A percentile compares a stretch with the other conserved stretches of the same genome.
These are phyloP conservation scores for Cylas formicarius DNA, from an alignment of 1,140 invertebrate species.

Conservation along the genomic window DNA sequence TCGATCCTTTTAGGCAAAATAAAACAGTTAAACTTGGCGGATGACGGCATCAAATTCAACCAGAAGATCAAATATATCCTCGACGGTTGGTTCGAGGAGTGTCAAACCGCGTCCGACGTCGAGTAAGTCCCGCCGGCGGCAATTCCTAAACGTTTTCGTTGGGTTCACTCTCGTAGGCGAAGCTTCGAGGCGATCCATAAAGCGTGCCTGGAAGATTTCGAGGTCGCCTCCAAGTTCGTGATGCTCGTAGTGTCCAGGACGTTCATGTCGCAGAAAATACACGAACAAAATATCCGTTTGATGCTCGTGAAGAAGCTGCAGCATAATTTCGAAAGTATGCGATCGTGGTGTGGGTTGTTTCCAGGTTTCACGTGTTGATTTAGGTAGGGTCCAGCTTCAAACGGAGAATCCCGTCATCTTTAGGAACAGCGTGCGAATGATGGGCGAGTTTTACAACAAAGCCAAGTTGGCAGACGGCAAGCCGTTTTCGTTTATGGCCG, in stretches of 20 bases:
- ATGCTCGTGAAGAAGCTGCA: constrained; percentile 25
- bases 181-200: constrained; percentile 24
- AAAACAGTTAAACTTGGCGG: constrained; percentile 25
- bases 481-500: constrained; percentile 25
- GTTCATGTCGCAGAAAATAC: constrained; percentile 24
- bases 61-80: constrained; percentile 34
- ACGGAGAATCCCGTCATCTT: constrained; percentile 20
- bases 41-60: constrained; percentile 37
- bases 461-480: constrained; percentile 22
- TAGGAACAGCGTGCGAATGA: constrained; percentile 27
- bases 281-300: constrained; percentile 22
- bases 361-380: constrained; percentile 7
- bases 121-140: constrained; percentile 26
- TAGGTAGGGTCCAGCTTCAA: constrained; percentile 19
- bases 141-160: not conserved
- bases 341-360: too few relatives aligned
- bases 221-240: constrained; percentile 24
- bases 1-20: constrained; percentile 25
- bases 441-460: constrained; percentile 32
- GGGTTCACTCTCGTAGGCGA: constrained; percentile 17
- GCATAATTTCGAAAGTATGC: constrained; percentile 24
- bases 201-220: constrained; percentile 19
- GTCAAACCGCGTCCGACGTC: constrained; percentile 26
- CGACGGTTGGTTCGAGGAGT: constrained; percentile 28
- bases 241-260: constrained; percentile 19